Conservation (phyloP, 2,888 invertebrate genomes). For the Gnatocerus cornutus region DNA sequence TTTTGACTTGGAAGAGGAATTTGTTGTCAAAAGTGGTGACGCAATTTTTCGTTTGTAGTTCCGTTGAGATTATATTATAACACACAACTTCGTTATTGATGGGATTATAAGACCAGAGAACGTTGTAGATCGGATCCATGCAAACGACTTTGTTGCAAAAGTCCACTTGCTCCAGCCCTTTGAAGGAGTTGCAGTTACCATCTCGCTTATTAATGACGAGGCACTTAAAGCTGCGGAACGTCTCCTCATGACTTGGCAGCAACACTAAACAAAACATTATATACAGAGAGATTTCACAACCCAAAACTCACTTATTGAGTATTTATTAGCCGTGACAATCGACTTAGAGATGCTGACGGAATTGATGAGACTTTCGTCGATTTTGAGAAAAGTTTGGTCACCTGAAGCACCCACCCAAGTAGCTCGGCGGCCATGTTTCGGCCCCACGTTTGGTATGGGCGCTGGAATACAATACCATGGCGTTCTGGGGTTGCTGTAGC, state of each 20-base stretch:
- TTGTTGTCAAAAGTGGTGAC: constrained; percentile 63
- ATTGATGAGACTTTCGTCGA: constrained; percentile 94
- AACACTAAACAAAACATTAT: constrained; percentile 75
- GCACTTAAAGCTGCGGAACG: constrained; percentile 84
- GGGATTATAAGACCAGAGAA: constrained; percentile 92
- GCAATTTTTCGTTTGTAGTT: constrained; percentile 72
- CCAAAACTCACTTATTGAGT: constrained; percentile 82
- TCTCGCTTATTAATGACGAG: constrained; percentile 92
- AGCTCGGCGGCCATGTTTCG: constrained; percentile 88
- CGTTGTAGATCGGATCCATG: constrained; percentile 93
- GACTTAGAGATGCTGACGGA: constrained; percentile 90
- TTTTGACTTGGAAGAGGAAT: constrained; percentile 60
- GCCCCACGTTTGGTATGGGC: constrained; percentile 86
- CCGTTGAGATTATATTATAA: constrained; percentile 89
- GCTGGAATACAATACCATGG: constrained; percentile 84
- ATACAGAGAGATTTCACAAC: neutral
- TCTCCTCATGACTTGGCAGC: constrained; percentile 86
- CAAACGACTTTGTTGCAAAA: constrained; percentile 86
- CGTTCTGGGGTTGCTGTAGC: constrained; percentile 69
- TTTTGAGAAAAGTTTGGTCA: constrained; percentile 94
- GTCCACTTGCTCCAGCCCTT: constrained; percentile 87
- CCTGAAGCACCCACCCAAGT: constrained; percentile 97
- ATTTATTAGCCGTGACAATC: constrained; percentile 90
- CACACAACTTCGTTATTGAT: constrained; percentile 80
- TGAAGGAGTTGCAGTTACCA: constrained; percentile 90